Conservation (phyloP, 2,888 invertebrate genomes). For the Helicoverpa assulta region DNA sequence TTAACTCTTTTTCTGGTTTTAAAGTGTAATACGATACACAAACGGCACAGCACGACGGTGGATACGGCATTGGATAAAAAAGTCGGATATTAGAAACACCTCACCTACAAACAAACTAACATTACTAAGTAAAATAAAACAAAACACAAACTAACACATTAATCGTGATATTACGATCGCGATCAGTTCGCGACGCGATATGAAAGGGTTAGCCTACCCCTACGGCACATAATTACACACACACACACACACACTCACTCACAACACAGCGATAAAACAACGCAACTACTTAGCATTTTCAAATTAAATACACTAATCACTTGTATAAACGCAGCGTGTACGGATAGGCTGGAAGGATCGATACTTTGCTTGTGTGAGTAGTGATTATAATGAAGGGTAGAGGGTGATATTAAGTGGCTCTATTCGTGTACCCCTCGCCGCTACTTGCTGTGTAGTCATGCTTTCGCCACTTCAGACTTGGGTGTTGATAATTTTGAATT, state of each 20-base stretch:
- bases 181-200: slow-evolving; percentile 83
- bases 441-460: slow-evolving; percentile 81
- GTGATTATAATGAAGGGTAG: slow-evolving; percentile 89
- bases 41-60: too few species aligned
- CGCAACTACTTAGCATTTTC: slow-evolving; percentile 90
- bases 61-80: too few species aligned
- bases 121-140: slow-evolving; percentile 61
- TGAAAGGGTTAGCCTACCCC: slow-evolving; percentile 86
- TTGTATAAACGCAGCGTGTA: slow-evolving; percentile 85
- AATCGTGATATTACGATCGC: slow-evolving; percentile 84
- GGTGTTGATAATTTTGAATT: slow-evolving; percentile 79
- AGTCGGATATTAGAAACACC: not conserved
- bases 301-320: slow-evolving; percentile 91
- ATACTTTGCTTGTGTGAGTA: slow-evolving; percentile 86
- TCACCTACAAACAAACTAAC: slow-evolving; percentile 40
- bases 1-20: too few species aligned
- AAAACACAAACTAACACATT: slow-evolving; percentile 75
- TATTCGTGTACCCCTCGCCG: slow-evolving; percentile 85
- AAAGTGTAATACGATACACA: too few species aligned
- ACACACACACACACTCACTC: slow-evolving; percentile 68
- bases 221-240: slow-evolving; percentile 81
- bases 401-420: slow-evolving; percentile 90
- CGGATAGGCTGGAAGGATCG: slow-evolving; percentile 81
- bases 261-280: slow-evolving; percentile 85
- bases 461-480: slow-evolving; percentile 85